A percentile compares a stretch with the other conserved stretches of the same genome.
Conservation (phyloP, 1,140 invertebrate species). For the Anoplolepis gracilipes region DNA sequence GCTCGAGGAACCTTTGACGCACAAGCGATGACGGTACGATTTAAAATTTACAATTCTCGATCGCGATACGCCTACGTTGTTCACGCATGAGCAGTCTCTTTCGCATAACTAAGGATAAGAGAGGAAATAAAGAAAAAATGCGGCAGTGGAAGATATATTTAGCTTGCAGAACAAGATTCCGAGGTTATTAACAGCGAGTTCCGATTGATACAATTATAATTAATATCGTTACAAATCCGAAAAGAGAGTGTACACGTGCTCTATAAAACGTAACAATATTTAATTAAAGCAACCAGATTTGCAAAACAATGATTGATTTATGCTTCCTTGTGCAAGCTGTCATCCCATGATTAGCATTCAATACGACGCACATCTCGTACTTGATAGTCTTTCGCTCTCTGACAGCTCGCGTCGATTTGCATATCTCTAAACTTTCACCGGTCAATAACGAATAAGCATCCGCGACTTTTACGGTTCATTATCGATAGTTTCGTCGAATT, state of each 20-base stretch:
- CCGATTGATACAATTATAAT: background rate
- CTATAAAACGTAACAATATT: background rate
- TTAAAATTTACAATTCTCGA: slow-evolving; percentile 59
- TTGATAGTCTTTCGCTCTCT: background rate
- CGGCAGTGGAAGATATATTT: slow-evolving; percentile 27
- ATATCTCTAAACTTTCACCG: slow-evolving; percentile 27
- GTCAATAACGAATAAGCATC: slow-evolving; percentile 3
- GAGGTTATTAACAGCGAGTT: slow-evolving; percentile 21
- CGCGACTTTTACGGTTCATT: slow-evolving; percentile 24
- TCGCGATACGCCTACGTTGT: slow-evolving; percentile 44
- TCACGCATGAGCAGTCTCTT: slow-evolving; percentile 37
- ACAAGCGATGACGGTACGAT: slow-evolving; percentile 20
- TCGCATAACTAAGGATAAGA: slow-evolving; percentile 48
- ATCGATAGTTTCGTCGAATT: slow-evolving; percentile 33
- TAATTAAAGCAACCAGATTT: background rate
- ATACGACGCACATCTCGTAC: background rate
- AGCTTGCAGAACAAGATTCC: slow-evolving; percentile 16
- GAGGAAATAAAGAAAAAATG: background rate
- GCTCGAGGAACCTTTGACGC: slow-evolving; percentile 19
- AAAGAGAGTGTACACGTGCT: background rate
- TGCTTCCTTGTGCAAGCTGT: background rate
- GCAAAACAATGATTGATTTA: slow-evolving; percentile 13
- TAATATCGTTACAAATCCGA: background rate
- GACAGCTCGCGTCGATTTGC: background rate
- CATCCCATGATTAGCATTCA: slow-evolving; percentile 32